Percentiles rank a stretch among this genome's conserved stretches.
These are phyloP conservation scores for Mormyrus proboscirostris DNA, from an alignment of 2,797 vertebrate genomes.

Conservation along the genomic window DNA sequence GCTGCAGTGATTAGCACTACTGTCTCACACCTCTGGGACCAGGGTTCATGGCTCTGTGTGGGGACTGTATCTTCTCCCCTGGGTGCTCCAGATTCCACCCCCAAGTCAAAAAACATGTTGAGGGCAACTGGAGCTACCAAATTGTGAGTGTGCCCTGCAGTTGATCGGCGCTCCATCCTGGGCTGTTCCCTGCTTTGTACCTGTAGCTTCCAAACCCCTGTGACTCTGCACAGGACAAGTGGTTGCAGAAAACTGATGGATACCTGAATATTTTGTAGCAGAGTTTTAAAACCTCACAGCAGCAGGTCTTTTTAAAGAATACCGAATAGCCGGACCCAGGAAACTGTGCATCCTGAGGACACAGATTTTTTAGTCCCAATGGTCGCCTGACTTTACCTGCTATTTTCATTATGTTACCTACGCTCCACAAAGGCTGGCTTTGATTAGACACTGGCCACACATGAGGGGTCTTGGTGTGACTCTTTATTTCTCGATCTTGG, in stretches of 20 bases:
- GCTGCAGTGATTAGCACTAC: neutral
- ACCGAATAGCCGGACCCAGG: constrained; percentile 14
- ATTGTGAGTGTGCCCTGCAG: neutral
- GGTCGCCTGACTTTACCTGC: constrained; percentile 40
- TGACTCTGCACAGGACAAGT: neutral
- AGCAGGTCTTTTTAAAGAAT: neutral
- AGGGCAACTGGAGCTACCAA: neutral
- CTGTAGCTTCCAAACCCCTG: neutral
- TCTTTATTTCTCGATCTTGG: constrained; percentile 52
- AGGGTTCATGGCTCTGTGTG: neutral
- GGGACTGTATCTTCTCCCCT: neutral
- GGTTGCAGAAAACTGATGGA: neutral
- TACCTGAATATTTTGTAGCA: neutral
- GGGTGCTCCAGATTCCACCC: neutral
- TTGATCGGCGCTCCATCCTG: neutral
- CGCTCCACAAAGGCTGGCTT: constrained; percentile 38
- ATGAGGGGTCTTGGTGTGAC: constrained; percentile 43
- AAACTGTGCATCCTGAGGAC: constrained; percentile 30
- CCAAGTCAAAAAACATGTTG: neutral
- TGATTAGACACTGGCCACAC: constrained; percentile 49
- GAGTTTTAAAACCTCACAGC: neutral
- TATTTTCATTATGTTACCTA: constrained; percentile 27
- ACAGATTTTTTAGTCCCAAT: constrained; percentile 23
- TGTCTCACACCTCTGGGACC: neutral
- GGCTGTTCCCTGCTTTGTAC: neutral